These are phyloP conservation scores for Corbicula japonica DNA, from an alignment of 2,888 invertebrate species.

Conservation along the genomic window DNA sequence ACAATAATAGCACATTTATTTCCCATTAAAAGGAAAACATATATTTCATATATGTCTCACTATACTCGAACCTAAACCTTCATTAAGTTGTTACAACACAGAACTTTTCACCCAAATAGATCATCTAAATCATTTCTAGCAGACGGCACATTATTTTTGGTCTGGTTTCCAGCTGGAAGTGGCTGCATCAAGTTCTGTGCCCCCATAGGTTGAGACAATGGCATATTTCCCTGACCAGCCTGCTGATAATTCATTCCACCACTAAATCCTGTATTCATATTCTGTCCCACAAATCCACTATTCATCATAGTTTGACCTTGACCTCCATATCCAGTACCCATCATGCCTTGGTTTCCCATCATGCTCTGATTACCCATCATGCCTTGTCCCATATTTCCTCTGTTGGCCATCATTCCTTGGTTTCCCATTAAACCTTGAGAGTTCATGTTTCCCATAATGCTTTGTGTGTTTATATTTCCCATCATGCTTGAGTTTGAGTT, in stretches of 20 bases:
- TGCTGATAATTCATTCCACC: slow-evolving; percentile 33
- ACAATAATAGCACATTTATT: too few species aligned
- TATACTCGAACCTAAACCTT: too few species aligned
- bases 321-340: too few species aligned
- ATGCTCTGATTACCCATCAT: slow-evolving; percentile 68
- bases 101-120: slow-evolving; percentile 53
- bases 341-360: slow-evolving; percentile 61
- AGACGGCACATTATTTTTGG: slow-evolving; percentile 23
- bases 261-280: slow-evolving; percentile 45
- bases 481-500: slow-evolving; percentile 54
- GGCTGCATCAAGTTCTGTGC: slow-evolving; percentile 59
- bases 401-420: slow-evolving; percentile 66
- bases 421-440: slow-evolving; percentile 67
- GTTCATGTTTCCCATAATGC: slow-evolving; percentile 66
- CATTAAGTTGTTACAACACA: too few species aligned
- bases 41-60: too few species aligned
- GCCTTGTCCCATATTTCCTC: slow-evolving; percentile 69
- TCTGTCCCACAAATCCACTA: slow-evolving; percentile 40
- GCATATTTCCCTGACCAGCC: slow-evolving; percentile 35
- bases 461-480: slow-evolving; percentile 66
- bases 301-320: slow-evolving; percentile 38
- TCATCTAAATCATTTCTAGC: slow-evolving; percentile 51
- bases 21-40: too few species aligned
- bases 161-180: slow-evolving; percentile 34
- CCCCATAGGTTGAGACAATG: slow-evolving; percentile 57